A percentile compares a stretch with the other conserved stretches of the same genome.
Evolutionary conservation across 2,888 invertebrate genomes (phyloP).

Genomic region (Epinotia nisella): DNA sequence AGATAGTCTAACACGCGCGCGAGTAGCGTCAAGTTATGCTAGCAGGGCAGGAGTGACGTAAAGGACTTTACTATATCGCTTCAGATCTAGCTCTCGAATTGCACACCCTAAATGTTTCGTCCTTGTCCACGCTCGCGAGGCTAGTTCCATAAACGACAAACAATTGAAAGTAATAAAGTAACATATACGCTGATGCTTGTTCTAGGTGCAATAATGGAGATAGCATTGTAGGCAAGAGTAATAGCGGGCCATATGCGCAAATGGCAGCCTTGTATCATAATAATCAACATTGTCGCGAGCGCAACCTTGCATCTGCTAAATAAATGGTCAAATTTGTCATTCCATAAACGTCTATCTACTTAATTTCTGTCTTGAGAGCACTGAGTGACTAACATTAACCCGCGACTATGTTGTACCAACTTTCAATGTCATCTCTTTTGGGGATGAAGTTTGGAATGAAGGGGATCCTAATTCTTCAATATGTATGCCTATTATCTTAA

Average conservation of each 20-base stretch:
- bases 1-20: too few species aligned
- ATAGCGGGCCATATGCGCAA: conserved; percentile 36
- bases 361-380: conserved; percentile 1
- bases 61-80: too few species aligned
- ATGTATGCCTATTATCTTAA: too few species aligned
- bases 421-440: too few species aligned
- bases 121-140: conserved; percentile 63
- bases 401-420: too few species aligned
- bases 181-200: conserved; percentile 53
- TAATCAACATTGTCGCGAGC: conserved; percentile 23
- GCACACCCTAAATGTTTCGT: conserved; percentile 68
- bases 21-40: too few species aligned
- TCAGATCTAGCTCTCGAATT: conserved; percentile 50
- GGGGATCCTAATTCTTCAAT: too few species aligned
- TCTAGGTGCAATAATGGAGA: conserved; percentile 39
- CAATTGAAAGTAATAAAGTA: conserved; percentile 76
- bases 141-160: conserved; percentile 68
- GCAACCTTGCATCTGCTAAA: conserved; percentile 21
- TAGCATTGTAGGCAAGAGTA: conserved; percentile 39
- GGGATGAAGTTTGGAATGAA: too few species aligned
- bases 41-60: too few species aligned
- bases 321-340: conserved; percentile 22
- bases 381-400: not conserved
- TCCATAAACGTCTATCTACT: not conserved
- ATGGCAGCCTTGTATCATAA: conserved; percentile 39